Base-by-base conservation (phyloP, 2,888 invertebrate genomes). In the Heliconius erato region DNA sequence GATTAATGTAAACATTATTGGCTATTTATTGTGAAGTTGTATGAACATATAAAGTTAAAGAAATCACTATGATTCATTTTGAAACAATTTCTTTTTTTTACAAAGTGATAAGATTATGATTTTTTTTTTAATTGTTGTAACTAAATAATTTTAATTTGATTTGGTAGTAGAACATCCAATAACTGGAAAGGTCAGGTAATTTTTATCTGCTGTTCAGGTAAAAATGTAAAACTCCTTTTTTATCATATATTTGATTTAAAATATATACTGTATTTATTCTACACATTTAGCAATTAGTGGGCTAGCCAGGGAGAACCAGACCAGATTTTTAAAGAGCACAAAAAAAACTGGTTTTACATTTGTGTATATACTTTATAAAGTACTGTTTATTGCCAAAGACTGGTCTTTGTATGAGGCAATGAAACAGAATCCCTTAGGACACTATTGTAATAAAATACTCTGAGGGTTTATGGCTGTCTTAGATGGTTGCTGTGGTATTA, bases 381-480 rank as follows among this genome's bases (percentile, higher is more conserved):
- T 16, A 7, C 2, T 23, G 19, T 23, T 23, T 59, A 59, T 23
- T 59, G 59, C n/a, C 11, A 59, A 59, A 59, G 59, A 59, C 59
- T 59, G 59, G 59, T 59, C 59, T 59, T 59, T 59, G 23, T 67
- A 26, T 67, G 26, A 67, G 26, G 67, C 26, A 14, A 67, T 67
- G 67, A 67, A 67, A 26, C 14, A 6, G 14, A 67, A 26, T 67
- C 26, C 26, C 67, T 67, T 28, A 26, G 26, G 28, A 67, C 14
- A 67, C 26, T 67, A 67, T 67, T 67, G 67, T 67, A 67, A 28
- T 26, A 26, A 28, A 67, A 67, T 67, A 28, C 67, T 67, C 67
- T 67, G 67, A 67, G 67, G 67, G 26, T 26, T 16, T 67, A 67
- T 67, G 26, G 67, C 67, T 26, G 14, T n/a, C 28, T 69, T 23